Conservation (phyloP, 2,797 vertebrate species). For the Enoplosus armatus region DNA sequence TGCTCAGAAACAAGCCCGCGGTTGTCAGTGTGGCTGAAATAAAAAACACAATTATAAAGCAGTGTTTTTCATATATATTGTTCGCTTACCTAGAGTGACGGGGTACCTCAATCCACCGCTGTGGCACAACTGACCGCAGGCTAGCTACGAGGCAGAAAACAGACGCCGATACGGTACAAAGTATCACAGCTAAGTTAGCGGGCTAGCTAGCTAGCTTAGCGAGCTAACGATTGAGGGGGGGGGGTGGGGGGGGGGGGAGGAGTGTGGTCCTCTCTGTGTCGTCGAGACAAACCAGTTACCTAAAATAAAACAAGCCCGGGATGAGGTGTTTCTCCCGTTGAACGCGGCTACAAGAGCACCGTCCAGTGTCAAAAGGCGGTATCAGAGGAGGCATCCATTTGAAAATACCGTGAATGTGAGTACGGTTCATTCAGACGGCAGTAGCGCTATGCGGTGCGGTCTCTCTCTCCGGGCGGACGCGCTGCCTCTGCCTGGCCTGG, state of each 20-base stretch:
- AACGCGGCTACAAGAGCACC: background rate
- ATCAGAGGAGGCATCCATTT: conserved; percentile 56
- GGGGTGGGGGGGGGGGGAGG: conserved; percentile 5
- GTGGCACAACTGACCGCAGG: conserved; percentile 57
- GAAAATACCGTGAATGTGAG: conserved; percentile 3
- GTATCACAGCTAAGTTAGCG: conserved; percentile 78
- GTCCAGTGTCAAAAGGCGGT: conserved; percentile 37
- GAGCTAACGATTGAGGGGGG: conserved; percentile 65
- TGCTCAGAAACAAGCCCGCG: conserved; percentile 35
- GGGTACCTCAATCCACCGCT: conserved; percentile 48
- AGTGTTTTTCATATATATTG: background rate
- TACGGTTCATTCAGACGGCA: conserved; percentile 12
- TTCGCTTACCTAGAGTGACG: conserved; percentile 68
- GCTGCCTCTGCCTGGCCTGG: conserved; percentile 62
- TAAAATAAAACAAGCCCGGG: conserved; percentile 18
- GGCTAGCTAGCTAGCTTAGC: conserved; percentile 79
- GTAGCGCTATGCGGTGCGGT: conserved; percentile 50
- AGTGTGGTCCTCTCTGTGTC: conserved; percentile 61
- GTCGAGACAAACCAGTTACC: conserved; percentile 63
- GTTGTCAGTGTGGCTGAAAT: background rate
- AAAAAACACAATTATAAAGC: background rate
- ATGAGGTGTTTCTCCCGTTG: conserved; percentile 11
- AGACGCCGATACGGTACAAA: conserved; percentile 56
- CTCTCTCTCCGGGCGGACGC: conserved; percentile 62
- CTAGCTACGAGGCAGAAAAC: conserved; percentile 56